phyloP scores from a whole-genome alignment of 2,113 vertebrate genomes.

The Cyprinodon brontotheroides region DNA sequence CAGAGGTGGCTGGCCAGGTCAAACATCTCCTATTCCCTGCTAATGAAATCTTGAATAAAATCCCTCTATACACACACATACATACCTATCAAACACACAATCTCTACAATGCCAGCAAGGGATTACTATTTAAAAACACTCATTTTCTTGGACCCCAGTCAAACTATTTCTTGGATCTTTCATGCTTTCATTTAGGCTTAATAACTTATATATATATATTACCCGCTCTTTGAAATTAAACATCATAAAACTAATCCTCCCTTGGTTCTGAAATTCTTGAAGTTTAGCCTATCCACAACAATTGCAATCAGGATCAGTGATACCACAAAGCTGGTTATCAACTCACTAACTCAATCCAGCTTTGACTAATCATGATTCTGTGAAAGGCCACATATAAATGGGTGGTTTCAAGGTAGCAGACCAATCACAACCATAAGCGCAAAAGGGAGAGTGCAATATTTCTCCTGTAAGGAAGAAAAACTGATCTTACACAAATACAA shows the following conservation, averaged over 20 bases:
- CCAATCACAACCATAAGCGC: no score
- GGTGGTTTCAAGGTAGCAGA: no score
- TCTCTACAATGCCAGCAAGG: slow-evolving; percentile 44
- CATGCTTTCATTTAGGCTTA: slow-evolving; percentile 70
- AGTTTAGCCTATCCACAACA: neutral
- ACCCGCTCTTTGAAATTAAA: neutral
- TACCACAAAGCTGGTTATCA: no score
- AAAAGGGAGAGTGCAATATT: no score
- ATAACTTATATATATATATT: slow-evolving; percentile 10
- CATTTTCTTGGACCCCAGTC: slow-evolving; percentile 72
- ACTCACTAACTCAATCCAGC: no score
- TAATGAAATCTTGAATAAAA: slow-evolving; percentile 75
- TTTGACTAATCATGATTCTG: no score
- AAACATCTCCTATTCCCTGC: slow-evolving; percentile 73
- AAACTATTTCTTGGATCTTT: slow-evolving; percentile 78
- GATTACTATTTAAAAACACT: slow-evolving; percentile 78
- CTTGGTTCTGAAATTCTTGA: neutral
- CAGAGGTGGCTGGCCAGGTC: slow-evolving; percentile 63
- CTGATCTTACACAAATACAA: no score
- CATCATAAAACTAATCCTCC: neutral
- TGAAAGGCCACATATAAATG: no score
- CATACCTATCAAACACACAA: slow-evolving; percentile 36
- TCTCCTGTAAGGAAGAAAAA: no score
- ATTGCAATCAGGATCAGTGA: no score
- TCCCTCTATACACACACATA: slow-evolving; percentile 37